phyloP scores from a whole-genome alignment of 1,140 invertebrate genomes.

The Drosophila mauritiana region DNA sequence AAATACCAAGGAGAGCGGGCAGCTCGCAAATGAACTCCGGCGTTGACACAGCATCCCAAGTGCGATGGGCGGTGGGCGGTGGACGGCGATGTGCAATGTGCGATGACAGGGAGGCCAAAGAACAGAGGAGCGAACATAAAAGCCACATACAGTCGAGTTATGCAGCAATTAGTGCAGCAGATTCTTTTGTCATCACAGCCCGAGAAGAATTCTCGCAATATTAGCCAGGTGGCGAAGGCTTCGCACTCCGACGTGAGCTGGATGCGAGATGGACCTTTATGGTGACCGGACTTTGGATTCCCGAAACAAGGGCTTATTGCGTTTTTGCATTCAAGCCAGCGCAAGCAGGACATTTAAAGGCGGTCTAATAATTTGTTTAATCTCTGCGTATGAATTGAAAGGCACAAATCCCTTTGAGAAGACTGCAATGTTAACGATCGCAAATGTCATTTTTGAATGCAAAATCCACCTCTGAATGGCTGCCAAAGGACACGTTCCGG shows the following conservation, averaged over 20 bases:
- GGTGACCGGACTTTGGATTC: not conserved
- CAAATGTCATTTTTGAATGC: not conserved
- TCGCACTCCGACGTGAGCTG: slow-evolving; percentile 3
- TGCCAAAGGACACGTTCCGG: not conserved
- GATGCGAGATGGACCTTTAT: not conserved
- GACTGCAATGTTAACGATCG: slow-evolving; percentile 3
- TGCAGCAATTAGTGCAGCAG: slow-evolving; percentile 44
- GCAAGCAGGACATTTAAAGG: no score
- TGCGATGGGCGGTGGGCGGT: not conserved
- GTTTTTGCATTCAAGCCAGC: no score
- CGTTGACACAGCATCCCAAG: slow-evolving; percentile 18
- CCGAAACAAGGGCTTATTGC: no score
- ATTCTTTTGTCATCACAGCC: slow-evolving; percentile 13
- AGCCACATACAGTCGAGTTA: slow-evolving; percentile 27
- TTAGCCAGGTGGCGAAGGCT: slow-evolving; percentile 8
- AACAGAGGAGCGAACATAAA: not conserved
- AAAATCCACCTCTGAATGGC: not conserved
- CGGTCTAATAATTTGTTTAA: not conserved
- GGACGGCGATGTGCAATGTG: no score
- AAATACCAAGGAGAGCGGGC: not conserved
- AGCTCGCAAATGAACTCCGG: slow-evolving; percentile 42
- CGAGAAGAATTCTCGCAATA: slow-evolving; percentile 16
- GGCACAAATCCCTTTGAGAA: not conserved
- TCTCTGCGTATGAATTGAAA: no score
- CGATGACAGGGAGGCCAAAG: not conserved